Conservation (phyloP, 2,113 vertebrate genomes). For the Silurus asotus region DNA sequence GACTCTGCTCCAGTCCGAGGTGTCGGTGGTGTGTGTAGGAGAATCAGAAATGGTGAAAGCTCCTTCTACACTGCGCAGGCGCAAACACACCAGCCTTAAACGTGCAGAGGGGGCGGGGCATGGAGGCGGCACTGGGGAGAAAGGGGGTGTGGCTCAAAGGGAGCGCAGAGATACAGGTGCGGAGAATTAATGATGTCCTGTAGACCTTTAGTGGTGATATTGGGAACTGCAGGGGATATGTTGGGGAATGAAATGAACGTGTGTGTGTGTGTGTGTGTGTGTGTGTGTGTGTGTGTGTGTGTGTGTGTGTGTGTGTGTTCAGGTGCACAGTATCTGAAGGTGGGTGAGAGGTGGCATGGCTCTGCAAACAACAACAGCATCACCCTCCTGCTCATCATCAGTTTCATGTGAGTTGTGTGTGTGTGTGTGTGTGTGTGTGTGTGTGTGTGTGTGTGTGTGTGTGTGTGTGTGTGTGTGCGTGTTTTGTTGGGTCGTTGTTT, state of each 20-base stretch:
- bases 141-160: conserved; percentile 64
- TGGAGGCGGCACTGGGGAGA: conserved; percentile 59
- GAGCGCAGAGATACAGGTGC: conserved; percentile 68
- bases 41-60: conserved; percentile 72
- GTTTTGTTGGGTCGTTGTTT: background rate
- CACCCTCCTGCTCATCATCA: conserved; percentile 84
- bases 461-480: conserved; percentile 27
- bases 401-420: conserved; percentile 78
- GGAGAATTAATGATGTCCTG: background rate
- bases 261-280: background rate
- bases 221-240: background rate
- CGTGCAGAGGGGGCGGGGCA: conserved; percentile 73
- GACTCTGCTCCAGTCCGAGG: conserved; percentile 79
- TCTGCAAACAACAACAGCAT: conserved; percentile 66
- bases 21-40: conserved; percentile 76
- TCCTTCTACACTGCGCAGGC: conserved; percentile 73
- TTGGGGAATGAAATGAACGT: too few species aligned
- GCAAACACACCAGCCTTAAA: conserved; percentile 82
- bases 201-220: conserved; percentile 50
- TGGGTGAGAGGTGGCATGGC: conserved; percentile 62
- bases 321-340: conserved; percentile 67
- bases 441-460: conserved; percentile 15
- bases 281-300: background rate
- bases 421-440: conserved; percentile 7
- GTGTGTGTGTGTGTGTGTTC: background rate